Evolutionary conservation across 2,888 invertebrate species (phyloP).

Genomic region (Thelaira solivaga): DNA sequence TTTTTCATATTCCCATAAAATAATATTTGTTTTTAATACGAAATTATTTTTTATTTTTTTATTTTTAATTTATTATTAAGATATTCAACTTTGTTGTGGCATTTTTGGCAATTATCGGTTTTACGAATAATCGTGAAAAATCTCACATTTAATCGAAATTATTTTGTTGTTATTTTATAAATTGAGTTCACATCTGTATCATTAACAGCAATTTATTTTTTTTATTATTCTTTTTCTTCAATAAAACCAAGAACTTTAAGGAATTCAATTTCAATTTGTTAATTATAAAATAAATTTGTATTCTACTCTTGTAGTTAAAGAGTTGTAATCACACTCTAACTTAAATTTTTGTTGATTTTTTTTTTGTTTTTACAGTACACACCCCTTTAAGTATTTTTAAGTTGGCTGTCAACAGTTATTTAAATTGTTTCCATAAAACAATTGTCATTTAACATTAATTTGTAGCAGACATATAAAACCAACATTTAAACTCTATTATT

Average conservation of each 20-base stretch:
- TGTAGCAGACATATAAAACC: constrained; percentile 34
- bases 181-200: background rate
- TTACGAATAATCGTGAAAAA: background rate
- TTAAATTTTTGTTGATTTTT: too few relatives aligned
- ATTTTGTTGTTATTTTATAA: background rate
- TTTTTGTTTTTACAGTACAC: constrained; percentile 18
- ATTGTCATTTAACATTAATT: constrained; percentile 61
- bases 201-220: background rate
- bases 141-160: background rate
- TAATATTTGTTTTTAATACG: too few relatives aligned
- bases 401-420: constrained; percentile 52
- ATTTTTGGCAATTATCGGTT: too few relatives aligned
- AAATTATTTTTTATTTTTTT: too few relatives aligned
- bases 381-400: constrained; percentile 36
- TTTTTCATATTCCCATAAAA: too few relatives aligned
- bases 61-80: too few relatives aligned
- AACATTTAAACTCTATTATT: constrained; percentile 25
- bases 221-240: background rate
- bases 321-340: too few relatives aligned
- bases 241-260: background rate
- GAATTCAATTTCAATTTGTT: constrained; percentile 23
- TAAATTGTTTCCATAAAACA: constrained; percentile 47
- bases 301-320: background rate
- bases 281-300: constrained; percentile 23
- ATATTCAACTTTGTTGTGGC: too few relatives aligned